Base-by-base conservation (phyloP, 2,797 vertebrate genomes). In the Eulemur coronatus region DNA sequence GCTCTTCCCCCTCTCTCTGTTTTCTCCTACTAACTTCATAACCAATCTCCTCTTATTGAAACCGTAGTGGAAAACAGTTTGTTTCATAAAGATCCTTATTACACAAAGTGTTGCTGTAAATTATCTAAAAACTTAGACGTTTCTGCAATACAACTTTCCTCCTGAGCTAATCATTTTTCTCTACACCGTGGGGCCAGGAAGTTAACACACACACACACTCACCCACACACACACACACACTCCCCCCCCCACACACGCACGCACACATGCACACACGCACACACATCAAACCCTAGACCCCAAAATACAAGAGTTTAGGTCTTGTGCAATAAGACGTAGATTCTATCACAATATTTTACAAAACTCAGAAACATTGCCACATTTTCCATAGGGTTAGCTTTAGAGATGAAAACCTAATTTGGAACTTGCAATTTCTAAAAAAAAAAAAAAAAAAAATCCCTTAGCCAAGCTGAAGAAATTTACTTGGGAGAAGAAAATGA, bases 401-500 rank as follows among this genome's bases (percentile, higher is more conserved):
- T 69, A 59, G 81, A 96, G 89, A 91, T 28, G 7, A 85, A 88
- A 85, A 94, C 35, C 57, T 67, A 61, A 78, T 79, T 92, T 61
- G 65, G 78, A 96, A 91, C 67, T 89, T 76, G 85, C 2, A 33
- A 75, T 84, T 89, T 80, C 43, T 87, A 9, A 43, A 43, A 43
- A 43, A 65, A 63, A 13, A 12, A 13, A 12, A 38, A 84, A 78
- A 75, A 75, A 67, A 69, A 48, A 46, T 63, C 48, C 78, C 69
- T 91, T 59, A 35, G 65, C 48, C 17, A 11, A 94, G 67, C 70
- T 38, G 41, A 82, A 97, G 85, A 96, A 75, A 55, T 88, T 82
- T 78, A 10, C 72, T 89, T 57, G 57, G 90, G 84, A 96, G 92
- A 94, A 67, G 78, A 95, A 95, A 97, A 88, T 55, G 94, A 93